Base-by-base conservation (phyloP, 2,888 invertebrate genomes). In the Stenichneumon culpator region DNA sequence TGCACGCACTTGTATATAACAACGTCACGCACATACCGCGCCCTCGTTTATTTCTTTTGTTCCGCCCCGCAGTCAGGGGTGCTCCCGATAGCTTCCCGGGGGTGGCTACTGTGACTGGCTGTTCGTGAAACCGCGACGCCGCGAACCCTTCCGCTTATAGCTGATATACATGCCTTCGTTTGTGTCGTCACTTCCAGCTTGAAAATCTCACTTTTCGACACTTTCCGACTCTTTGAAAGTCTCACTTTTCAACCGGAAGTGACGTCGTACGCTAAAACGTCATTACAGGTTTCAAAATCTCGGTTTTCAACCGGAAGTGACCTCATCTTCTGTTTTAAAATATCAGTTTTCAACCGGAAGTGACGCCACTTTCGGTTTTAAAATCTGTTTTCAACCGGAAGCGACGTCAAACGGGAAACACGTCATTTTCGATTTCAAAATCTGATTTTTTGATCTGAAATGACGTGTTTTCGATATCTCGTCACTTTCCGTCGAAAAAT, bases 31-130 rank as follows among this genome's bases (percentile, higher is more conserved):
- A 92, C 93, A 93, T 90, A 91, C 91, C 88, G 88, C 88, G 87
- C 89, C 90, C 92, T 93, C 93, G 92, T 93, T 93, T 93, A 92
- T 93, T 93, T 93, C 93, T 93, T 93, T 93, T 93, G 90, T 93
- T 93, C 91, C 93, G 91, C 92, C 89, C 91, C 88, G 89, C 79
- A 92, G 91, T 80, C 72, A 93, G 92, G 93, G 92, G 92, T 90
- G 90, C 77, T 75, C n/a, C 28, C 69, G 80, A 85, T 85, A 83
- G 86, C 72, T 68, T 83, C 60, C 50, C 28, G 79, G 70, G 72
- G 75, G 22, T 74, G 52, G 63, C 79, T 63, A 50, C 79, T 52
- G 32, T 16, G 39, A 44, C 25, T 36, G 68, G 44, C 44, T 25
- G 25, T 70, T 63, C 22, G 74, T 25, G 11, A 65, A 70, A 57